A percentile compares a stretch with the other conserved stretches of the same genome.
Evolutionary conservation across 2,113 vertebrate genomes (phyloP).

Genomic region (Aphelocoma coerulescens): DNA sequence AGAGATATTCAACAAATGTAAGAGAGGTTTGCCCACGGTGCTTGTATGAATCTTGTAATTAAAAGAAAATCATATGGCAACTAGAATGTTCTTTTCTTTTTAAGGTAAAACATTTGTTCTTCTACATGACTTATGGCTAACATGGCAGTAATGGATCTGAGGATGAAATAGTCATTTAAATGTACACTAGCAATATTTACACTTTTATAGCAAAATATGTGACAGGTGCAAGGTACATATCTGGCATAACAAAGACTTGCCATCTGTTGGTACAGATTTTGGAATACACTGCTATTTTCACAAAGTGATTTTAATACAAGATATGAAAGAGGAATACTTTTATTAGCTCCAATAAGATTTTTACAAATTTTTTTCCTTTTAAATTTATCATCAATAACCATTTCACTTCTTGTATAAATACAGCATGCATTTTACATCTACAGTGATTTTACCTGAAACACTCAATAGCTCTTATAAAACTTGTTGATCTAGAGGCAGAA

Average conservation of each 20-base stretch:
- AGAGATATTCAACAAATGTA: neutral
- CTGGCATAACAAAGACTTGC: neutral
- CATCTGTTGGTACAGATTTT: slow-evolving; percentile 8
- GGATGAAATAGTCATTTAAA: neutral
- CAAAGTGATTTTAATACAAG: neutral
- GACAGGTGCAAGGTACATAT: neutral
- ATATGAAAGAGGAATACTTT: neutral
- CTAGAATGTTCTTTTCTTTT: neutral
- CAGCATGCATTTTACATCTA: neutral
- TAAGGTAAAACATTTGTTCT: neutral
- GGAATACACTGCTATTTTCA: neutral
- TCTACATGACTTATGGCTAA: neutral
- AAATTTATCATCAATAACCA: neutral
- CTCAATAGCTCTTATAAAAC: neutral
- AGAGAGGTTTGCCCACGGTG: neutral
- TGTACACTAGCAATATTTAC: neutral
- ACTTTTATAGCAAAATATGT: neutral
- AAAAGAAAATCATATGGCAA: neutral
- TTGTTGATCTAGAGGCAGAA: neutral
- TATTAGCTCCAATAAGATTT: neutral
- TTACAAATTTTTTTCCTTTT: neutral
- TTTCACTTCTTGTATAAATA: neutral
- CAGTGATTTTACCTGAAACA: neutral
- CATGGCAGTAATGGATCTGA: neutral
- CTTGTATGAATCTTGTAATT: neutral